Conservation (phyloP, 2,888 invertebrate genomes). For the Thelaira solivaga region DNA sequence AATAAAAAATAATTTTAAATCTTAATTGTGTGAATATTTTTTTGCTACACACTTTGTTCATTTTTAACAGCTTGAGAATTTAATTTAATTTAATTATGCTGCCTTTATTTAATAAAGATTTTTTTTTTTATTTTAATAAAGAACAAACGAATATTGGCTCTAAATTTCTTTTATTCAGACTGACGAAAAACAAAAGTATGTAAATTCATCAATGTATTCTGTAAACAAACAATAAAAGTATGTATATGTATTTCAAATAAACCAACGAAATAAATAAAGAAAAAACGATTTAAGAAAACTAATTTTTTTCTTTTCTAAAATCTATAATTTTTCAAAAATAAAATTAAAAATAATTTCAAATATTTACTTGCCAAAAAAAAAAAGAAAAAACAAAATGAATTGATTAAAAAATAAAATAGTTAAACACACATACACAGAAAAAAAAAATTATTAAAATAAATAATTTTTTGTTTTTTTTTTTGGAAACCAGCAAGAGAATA, state of each 20-base stretch:
- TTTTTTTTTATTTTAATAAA: background rate
- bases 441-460: no score
- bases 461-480: no score
- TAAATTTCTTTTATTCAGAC: slow-evolving; percentile 45
- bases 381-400: background rate
- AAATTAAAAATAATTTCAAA: slow-evolving; percentile 43
- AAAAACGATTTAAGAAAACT: slow-evolving; percentile 27
- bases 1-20: no score
- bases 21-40: no score
- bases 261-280: slow-evolving; percentile 55
- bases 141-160: slow-evolving; percentile 31
- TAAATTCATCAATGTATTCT: no score
- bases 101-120: no score
- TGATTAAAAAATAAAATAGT: slow-evolving; percentile 13
- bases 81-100: no score
- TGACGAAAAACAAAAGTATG: slow-evolving; percentile 37
- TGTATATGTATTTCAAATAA: slow-evolving; percentile 58
- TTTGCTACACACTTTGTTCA: no score
- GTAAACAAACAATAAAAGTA: slow-evolving; percentile 22
- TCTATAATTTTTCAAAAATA: slow-evolving; percentile 21
- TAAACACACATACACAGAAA: background rate
- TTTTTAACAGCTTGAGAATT: no score
- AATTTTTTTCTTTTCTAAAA: slow-evolving; percentile 37
- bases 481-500: no score
- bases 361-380: slow-evolving; percentile 53